Evolutionary conservation across 2,113 vertebrate species (phyloP).

Genomic region (Furnarius figulus): DNA sequence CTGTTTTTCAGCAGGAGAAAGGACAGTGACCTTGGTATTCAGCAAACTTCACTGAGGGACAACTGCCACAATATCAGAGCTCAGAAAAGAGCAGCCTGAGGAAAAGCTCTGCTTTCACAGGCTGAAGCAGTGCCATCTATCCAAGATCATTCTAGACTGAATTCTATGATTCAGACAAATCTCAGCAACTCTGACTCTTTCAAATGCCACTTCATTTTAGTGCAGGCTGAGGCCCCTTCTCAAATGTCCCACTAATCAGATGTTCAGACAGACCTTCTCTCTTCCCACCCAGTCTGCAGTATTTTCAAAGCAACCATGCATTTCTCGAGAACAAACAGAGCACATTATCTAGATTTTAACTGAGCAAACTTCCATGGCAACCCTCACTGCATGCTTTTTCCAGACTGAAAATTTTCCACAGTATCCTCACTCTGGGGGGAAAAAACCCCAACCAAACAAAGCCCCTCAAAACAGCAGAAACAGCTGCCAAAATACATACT

Average conservation of each 20-base stretch:
- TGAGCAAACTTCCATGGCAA: background rate
- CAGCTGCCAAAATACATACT: background rate
- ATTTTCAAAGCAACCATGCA: background rate
- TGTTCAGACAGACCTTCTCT: background rate
- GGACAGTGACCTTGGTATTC: background rate
- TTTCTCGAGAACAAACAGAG: background rate
- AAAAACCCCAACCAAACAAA: background rate
- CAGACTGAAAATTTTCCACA: background rate
- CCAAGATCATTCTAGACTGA: background rate
- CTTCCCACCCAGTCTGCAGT: background rate
- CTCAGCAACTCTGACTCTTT: background rate
- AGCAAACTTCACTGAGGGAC: background rate
- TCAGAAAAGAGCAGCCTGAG: background rate
- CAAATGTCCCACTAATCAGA: background rate
- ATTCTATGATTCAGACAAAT: background rate
- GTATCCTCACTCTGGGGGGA: background rate
- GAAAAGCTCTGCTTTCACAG: background rate
- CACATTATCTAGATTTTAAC: background rate
- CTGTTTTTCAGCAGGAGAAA: background rate
- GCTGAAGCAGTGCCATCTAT: background rate
- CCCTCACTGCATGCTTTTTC: background rate
- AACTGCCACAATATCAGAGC: fast-evolving
- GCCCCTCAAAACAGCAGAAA: background rate
- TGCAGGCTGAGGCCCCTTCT: background rate
- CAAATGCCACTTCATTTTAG: background rate